Evolutionary conservation across 1,140 invertebrate species (phyloP).

Genomic region (Heliothis subflexa): DNA sequence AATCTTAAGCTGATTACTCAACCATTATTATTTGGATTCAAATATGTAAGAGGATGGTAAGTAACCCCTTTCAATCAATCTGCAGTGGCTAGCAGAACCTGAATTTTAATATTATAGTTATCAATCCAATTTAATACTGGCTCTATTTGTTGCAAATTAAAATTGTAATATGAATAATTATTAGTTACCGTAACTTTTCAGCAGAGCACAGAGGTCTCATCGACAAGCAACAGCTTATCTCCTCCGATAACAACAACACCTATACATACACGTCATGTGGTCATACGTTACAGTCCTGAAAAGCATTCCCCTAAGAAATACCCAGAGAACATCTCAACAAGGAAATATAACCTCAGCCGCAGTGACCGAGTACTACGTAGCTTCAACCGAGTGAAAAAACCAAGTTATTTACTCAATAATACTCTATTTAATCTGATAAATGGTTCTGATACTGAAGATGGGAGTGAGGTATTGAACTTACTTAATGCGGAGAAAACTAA

Average conservation of each 20-base stretch:
- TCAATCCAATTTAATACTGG: no score
- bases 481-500: constrained; percentile 24
- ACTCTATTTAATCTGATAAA: constrained; percentile 7
- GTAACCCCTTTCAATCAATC: no score
- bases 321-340: constrained; percentile 12
- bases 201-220: constrained; percentile 59
- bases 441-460: background rate
- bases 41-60: no score
- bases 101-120: no score
- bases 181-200: background rate
- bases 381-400: constrained; percentile 52
- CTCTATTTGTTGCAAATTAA: no score
- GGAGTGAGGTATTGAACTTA: background rate
- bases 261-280: constrained; percentile 51
- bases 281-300: constrained; percentile 51
- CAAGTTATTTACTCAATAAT: constrained; percentile 35
- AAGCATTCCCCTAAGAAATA: constrained; percentile 42
- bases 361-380: constrained; percentile 69
- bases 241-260: constrained; percentile 65
- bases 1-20: no score
- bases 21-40: no score
- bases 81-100: no score
- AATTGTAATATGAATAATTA: background rate
- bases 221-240: constrained; percentile 57
- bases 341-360: background rate